Evolutionary conservation across 2,797 vertebrate genomes (phyloP).

Genomic region (Gadopsis bispinosus): DNA sequence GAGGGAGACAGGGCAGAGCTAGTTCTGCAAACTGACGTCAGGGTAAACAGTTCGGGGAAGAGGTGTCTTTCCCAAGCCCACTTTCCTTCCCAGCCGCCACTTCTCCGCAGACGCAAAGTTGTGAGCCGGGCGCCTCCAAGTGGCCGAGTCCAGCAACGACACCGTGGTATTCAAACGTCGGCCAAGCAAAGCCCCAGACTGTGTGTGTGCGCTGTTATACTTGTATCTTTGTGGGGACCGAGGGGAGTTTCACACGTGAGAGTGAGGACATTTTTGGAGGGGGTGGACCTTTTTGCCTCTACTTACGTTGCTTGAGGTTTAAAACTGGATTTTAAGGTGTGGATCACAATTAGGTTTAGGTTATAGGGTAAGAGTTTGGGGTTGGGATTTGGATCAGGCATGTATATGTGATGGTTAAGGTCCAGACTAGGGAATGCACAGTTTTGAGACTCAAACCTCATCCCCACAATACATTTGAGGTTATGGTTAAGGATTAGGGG

Average conservation of each 20-base stretch:
- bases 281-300: background rate
- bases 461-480: background rate
- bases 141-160: slow-evolving; percentile 46
- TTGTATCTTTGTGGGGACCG: background rate
- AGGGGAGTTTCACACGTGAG: background rate
- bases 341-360: background rate
- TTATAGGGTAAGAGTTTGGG: background rate
- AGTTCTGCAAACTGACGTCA: slow-evolving; percentile 87
- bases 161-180: slow-evolving; percentile 17
- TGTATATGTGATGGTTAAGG: background rate
- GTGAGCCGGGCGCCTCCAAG: slow-evolving; percentile 82
- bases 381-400: background rate
- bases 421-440: background rate
- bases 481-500: background rate
- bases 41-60: slow-evolving; percentile 85
- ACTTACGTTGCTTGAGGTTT: background rate
- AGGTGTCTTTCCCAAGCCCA: slow-evolving; percentile 78
- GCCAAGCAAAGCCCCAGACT: slow-evolving; percentile 10
- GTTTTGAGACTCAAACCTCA: background rate
- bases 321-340: background rate
- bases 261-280: background rate
- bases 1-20: slow-evolving; percentile 79
- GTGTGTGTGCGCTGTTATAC: background rate
- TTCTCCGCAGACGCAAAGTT: slow-evolving; percentile 28
- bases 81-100: slow-evolving; percentile 68